A percentile compares a stretch with the other conserved stretches of the same genome.
Evolutionary conservation across 2,797 vertebrate species (phyloP).

Genomic region (Mionectes olivaceus): DNA sequence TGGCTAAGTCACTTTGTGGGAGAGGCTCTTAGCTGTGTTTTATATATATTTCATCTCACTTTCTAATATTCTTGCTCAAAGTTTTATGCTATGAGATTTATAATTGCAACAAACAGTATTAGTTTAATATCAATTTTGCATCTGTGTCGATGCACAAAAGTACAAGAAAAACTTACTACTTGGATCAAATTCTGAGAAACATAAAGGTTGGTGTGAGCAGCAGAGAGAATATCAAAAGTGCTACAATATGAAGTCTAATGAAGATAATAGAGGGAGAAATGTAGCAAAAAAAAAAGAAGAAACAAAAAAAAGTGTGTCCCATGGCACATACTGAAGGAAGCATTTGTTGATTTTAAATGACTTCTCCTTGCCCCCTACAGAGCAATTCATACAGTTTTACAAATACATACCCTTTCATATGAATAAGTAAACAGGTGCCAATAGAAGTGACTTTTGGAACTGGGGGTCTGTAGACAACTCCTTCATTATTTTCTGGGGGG

Average conservation of each 20-base stretch:
- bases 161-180: background rate
- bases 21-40: background rate
- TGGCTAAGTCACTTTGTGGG: background rate
- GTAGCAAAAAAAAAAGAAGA: background rate
- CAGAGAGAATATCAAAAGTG: rapidly evolving
- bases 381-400: background rate
- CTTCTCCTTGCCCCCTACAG: background rate
- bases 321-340: background rate
- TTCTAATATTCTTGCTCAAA: background rate
- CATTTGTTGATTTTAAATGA: background rate
- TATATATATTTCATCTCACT: background rate
- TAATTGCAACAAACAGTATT: background rate
- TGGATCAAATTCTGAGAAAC: background rate
- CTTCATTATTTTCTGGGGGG: background rate
- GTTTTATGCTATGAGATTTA: background rate
- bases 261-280: background rate
- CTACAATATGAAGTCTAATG: background rate
- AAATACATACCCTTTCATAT: background rate
- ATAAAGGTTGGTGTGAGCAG: background rate
- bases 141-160: background rate
- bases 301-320: background rate
- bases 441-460: background rate
- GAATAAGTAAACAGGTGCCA: background rate
- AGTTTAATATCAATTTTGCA: background rate
- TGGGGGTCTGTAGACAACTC: background rate